phyloP scores from a whole-genome alignment of 2,888 invertebrate genomes.

The Rhingia campestris region DNA sequence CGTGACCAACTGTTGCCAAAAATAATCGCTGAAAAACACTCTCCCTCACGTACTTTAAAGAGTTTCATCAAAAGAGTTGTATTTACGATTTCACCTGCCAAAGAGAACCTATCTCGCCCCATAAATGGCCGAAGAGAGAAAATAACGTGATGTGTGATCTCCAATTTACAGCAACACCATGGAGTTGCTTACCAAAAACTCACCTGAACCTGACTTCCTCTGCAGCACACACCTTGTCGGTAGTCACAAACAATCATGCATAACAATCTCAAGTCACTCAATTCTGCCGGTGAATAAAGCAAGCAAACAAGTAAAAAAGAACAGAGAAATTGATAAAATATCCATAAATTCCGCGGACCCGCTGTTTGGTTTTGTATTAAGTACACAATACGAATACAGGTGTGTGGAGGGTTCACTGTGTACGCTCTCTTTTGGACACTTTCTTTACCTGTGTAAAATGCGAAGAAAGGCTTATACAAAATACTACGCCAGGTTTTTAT shows the following conservation, averaged over 20 bases:
- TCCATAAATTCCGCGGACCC: conserved; percentile 27
- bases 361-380: conserved; percentile 11
- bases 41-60: conserved; percentile 52
- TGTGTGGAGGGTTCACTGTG: conserved; percentile 18
- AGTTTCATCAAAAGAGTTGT: conserved; percentile 45
- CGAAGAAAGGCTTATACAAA: conserved; percentile 40
- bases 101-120: conserved; percentile 51
- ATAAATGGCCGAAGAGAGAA: conserved; percentile 60
- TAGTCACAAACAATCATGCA: background rate
- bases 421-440: conserved; percentile 53
- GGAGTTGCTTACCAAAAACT: conserved; percentile 29
- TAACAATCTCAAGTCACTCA: conserved; percentile 29
- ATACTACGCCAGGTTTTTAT: conserved; percentile 20
- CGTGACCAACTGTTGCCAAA: conserved; percentile 34
- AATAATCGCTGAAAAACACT: conserved; percentile 27
- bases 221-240: conserved; percentile 3
- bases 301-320: conserved; percentile 10
- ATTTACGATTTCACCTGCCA: conserved; percentile 51
- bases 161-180: conserved; percentile 16
- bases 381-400: conserved; percentile 1
- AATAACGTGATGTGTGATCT: conserved; percentile 7
- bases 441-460: conserved; percentile 53
- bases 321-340: conserved; percentile 46
- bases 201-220: conserved; percentile 53
- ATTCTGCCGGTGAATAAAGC: conserved; percentile 59